Evolutionary conservation across 2,888 invertebrate species (phyloP), one percentile per base, ranked within the genome.

Genomic region (Pyrocoelia pectoralis): DNA sequence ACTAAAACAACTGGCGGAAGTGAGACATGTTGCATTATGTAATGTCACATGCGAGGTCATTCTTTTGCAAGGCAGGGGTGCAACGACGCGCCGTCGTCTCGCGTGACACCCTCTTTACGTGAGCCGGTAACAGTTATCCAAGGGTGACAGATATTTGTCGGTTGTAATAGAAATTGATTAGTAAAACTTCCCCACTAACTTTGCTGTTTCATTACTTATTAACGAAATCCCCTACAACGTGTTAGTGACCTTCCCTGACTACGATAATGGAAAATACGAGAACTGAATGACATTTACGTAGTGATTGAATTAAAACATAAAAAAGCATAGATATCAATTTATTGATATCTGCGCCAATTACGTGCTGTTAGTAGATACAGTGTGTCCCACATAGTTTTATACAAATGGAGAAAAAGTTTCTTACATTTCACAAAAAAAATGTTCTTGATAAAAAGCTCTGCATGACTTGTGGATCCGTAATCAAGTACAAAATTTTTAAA

Each of bases 1-100:
- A 68, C 56, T 68, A 70, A 70, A 70, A 60, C 65, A 65, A 65
- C 65, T 65, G 65, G 65, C 72, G 72, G 72, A 72, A 72, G 69
- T 69, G 67, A 67, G 66, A 71, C 68, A 69, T 68, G 70, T 69
- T 70, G 69, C 72, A 69, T 70, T 70, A 70, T 28, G 28, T 52
- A 52, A 28, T 46, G 71, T 70, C 72, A 69, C 68, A 63, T 64
- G 68, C 61, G 59, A 58, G 60, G 66, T 67, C 70, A 71, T 70
- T 69, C 65, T 63, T 68, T 60, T 62, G 53, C 56, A 56, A 59
- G 61, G 61, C 57, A 58, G 55, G 67, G 65, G 64, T 49, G 59
- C 50, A 62, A 50, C 59, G 60, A 62, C 56, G 65, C 51, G 62
- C 56, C 62, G 62, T 56, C 61, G 62, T 59, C 61, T 66, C 61